Conservation (phyloP, 1,140 invertebrate species). For the Hylaeus volcanicus region DNA sequence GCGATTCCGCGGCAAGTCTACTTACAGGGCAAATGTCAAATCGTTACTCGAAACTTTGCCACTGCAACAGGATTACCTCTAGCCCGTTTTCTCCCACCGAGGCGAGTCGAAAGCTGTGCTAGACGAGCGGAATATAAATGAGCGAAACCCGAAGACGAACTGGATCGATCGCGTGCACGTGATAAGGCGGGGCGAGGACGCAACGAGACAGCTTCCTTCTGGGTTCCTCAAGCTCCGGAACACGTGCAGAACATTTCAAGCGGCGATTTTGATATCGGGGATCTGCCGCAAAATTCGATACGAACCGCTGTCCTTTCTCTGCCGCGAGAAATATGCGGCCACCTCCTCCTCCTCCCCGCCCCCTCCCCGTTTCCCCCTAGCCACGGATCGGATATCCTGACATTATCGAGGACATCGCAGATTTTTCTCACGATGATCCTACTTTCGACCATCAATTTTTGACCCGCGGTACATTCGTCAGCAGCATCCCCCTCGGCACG, state of each 20-base stretch:
- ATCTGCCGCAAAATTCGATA: conserved; percentile 45
- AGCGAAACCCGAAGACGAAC: conserved; percentile 59
- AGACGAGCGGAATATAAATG: conserved; percentile 65
- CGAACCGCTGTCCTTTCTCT: background rate
- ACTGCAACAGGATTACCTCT: conserved; percentile 58
- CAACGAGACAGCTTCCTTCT: conserved; percentile 55
- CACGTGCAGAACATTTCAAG: conserved; percentile 50
- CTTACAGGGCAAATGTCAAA: conserved; percentile 58
- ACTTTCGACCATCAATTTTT: conserved; percentile 11
- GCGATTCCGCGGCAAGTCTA: conserved; percentile 28
- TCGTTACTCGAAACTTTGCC: conserved; percentile 62
- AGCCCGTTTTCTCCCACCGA: conserved; percentile 5
- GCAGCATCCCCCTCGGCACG: background rate
- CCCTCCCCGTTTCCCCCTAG: too few species aligned
- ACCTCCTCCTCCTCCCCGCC: background rate
- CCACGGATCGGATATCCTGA: background rate
- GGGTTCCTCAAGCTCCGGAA: conserved; percentile 24
- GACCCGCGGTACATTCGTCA: conserved; percentile 12
- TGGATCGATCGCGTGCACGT: conserved; percentile 59
- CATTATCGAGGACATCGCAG: conserved; percentile 29
- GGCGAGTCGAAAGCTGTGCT: conserved; percentile 57
- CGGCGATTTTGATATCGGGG: conserved; percentile 51
- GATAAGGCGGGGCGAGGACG: conserved; percentile 58
- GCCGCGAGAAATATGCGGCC: conserved; percentile 1
- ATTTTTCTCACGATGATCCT: conserved; percentile 1